Evolutionary conservation across 2,113 vertebrate genomes (phyloP).

Genomic region (Laticauda laticaudata): DNA sequence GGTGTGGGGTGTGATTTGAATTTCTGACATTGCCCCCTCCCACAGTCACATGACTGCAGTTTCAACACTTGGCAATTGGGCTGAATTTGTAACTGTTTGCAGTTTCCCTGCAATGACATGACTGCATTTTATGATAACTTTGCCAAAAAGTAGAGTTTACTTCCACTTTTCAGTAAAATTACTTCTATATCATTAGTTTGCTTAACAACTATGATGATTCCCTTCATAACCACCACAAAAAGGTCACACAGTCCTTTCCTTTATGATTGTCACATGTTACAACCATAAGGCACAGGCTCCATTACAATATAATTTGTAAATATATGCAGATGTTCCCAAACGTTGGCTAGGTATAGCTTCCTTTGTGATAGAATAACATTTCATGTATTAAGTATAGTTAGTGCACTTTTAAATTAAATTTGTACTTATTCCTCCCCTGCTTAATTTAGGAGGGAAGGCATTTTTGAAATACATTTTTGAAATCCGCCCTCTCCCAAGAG

Average conservation of each 20-base stretch:
- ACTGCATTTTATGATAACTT: neutral
- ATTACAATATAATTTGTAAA: neutral
- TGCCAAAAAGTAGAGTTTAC: neutral
- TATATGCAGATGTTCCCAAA: neutral
- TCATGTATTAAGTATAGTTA: neutral
- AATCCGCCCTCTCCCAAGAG: neutral
- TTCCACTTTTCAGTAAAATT: neutral
- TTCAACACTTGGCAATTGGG: neutral
- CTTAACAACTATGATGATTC: neutral
- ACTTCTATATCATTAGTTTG: neutral
- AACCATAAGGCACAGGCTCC: neutral
- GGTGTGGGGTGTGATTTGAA: neutral
- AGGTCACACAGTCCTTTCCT: neutral
- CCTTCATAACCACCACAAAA: neutral
- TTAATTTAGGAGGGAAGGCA: neutral
- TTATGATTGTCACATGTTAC: neutral
- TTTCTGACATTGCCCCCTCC: neutral
- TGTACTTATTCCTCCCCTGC: neutral
- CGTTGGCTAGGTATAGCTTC: neutral
- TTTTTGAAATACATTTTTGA: neutral
- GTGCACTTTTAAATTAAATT: neutral
- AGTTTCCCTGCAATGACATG: neutral
- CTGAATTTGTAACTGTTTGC: neutral
- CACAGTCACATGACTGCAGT: neutral
- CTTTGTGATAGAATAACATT: neutral